Base-by-base conservation (phyloP, 2,797 vertebrate species). In the Pitangus sulphuratus region DNA sequence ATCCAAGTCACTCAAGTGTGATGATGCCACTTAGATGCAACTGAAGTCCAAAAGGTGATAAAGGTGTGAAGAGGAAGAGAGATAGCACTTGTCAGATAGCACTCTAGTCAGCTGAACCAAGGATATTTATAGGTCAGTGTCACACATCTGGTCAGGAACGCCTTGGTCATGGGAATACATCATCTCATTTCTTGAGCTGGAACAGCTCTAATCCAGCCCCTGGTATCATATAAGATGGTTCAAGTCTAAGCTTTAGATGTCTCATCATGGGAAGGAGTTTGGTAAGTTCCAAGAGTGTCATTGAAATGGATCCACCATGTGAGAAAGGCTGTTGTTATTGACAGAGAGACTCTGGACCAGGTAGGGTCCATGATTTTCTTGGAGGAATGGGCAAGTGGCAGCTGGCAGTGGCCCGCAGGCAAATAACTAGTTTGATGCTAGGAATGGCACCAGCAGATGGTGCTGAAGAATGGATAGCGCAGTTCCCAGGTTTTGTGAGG, bases 391-490 rank as follows among this genome's bases (percentile, higher is more conserved):
- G 15, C 68, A 75, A 71, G 58, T 45, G 78, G 45, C 39, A 66
- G 25, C 72, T 40, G 44, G 11, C 64, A 1, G 0, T 48, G 68
- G 33, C 48, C 58, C 60, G 5, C 51, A 61, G 40, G 66, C 45
- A 44, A 64, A 54, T 45, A 50, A 58, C 45, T 5, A 15, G 11
- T 78, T 84, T 37, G 74, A 18, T 66, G 40, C 62, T 83, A 25
- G 83, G 64, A 51, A 35, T 0, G 10, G 53, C 89, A 76, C 85
- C 91, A 95, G 94, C 64, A 95, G 90, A 95, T 96, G 87, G 83
- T 96, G 91, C 96, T 95, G 96, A 96, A 90, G 89, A 96, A 95
- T 70, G 95, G 75, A 72, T 33, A 91, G 95, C 80, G 14, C 31
- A 44, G 51, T 70, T 88, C 66, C 66, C 8, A 9, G 44, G 35